Conservation (phyloP, 2,113 vertebrate species). For the Thinocorus orbignyianus region DNA sequence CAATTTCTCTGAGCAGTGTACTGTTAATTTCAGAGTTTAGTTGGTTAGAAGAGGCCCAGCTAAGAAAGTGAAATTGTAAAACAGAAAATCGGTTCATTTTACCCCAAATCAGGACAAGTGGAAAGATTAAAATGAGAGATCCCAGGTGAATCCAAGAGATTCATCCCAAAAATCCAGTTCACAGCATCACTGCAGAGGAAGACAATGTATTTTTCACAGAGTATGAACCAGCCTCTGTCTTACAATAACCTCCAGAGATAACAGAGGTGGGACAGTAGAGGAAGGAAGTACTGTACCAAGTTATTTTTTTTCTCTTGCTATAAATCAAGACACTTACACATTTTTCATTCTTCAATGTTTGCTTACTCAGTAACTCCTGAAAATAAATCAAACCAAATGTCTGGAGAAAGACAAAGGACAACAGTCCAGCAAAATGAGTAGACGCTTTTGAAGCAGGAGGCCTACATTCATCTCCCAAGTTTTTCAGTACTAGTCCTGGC, state of each 20-base stretch:
- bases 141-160: neutral
- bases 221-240: neutral
- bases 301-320: fast-evolving
- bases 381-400: neutral
- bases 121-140: neutral
- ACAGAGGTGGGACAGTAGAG: neutral
- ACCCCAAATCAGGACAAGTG: too few species aligned
- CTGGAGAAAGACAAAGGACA: neutral
- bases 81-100: too few species aligned
- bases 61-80: too few species aligned
- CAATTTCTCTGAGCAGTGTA: too few species aligned
- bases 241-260: neutral
- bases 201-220: neutral
- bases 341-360: neutral
- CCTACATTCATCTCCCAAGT: neutral
- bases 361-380: neutral
- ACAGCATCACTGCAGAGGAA: neutral
- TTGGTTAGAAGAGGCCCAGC: too few species aligned
- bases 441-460: neutral
- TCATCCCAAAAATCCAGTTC: neutral
- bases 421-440: neutral
- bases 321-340: neutral
- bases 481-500: neutral
- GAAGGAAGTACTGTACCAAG: neutral
- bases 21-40: too few species aligned